Evolutionary conservation across 2,113 vertebrate genomes (phyloP).

Genomic region (Drymodes brunneopygia): DNA sequence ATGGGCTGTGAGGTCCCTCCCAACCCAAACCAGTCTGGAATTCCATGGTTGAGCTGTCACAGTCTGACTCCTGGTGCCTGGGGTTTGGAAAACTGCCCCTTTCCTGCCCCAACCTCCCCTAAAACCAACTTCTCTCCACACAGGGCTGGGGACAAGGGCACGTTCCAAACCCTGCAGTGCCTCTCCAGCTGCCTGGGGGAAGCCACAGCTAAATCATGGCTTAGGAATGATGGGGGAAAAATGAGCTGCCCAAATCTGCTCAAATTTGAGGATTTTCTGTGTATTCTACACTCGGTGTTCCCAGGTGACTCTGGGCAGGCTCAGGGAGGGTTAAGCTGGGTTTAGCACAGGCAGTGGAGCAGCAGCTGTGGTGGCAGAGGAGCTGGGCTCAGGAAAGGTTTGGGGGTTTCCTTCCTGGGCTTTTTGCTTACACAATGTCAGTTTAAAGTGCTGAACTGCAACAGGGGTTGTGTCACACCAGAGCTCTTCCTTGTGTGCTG

Average conservation of each 20-base stretch:
- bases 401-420: neutral
- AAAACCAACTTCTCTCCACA: rapidly evolving
- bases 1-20: rapidly evolving
- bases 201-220: too few species aligned
- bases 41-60: neutral
- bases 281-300: rapidly evolving
- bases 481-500: neutral
- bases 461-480: rapidly evolving
- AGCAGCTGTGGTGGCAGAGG: neutral
- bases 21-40: rapidly evolving
- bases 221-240: neutral
- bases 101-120: neutral
- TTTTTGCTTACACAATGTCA: neutral
- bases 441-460: neutral
- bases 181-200: neutral
- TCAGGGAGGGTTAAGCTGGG: neutral
- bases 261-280: neutral
- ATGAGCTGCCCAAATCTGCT: neutral
- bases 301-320: neutral
- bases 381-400: neutral
- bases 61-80: rapidly evolving
- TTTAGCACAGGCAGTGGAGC: neutral
- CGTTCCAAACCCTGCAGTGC: too few species aligned
- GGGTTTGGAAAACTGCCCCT: neutral
- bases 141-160: rapidly evolving